Evolutionary conservation across 2,888 invertebrate genomes (phyloP), one percentile per base, ranked within the genome.

Genomic region (Luffia ferchaultella): DNA sequence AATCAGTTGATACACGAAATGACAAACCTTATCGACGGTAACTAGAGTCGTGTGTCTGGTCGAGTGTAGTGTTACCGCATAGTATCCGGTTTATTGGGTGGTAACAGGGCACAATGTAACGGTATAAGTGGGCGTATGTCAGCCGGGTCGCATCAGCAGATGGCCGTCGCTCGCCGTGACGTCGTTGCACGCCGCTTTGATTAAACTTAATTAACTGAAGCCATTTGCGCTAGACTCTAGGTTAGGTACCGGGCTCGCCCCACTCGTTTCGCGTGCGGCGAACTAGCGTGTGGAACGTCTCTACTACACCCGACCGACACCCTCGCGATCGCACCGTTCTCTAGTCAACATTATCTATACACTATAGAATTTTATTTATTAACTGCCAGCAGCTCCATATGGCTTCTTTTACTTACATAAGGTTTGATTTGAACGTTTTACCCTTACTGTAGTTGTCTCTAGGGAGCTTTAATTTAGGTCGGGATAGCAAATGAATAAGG

Each of bases 121-220:
- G 58, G 60, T 65, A 80, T 78, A 74, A 44, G 20, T 73, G 78
- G 82, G 82, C 79, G 82, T 76, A 61, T 43, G 44, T 49, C 43
- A n/a, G 7, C n/a, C 2, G 46, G 30, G 30, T 12, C 5, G 61
- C 66, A 64, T 62, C 59, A 68, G 70, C 82, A 83, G 76, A 80
- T 83, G 80, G 72, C 69, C 67, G 67, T 62, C 59, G 59, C 57
- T 69, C 67, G 67, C 62, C 59, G 59, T 57, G 54, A 61, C 61
- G 50, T 43, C 61, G 61, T 63, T 65, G 73, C n/a, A n/a, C 68
- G 69, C 65, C 70, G 70, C 68, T 73, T 72, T 79, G 80, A 82
- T 83, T 80, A 83, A 80, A 83, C 72, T 80, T 82, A 83, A 83
- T 82, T 83, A 83, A 79, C 77, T 79, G 82, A 83, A 83, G 82